phyloP scores from a whole-genome alignment of 2,113 vertebrate genomes.

The Danio rerio region GRCz12tu NC_133182.1:57095501-57096000 shows the following conservation, averaged over 20 bases:
- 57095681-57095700: slow-evolving; percentile 74
- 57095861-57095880: slow-evolving; percentile 60
- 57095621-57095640: slow-evolving; percentile 29
- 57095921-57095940: not conserved
- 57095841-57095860: slow-evolving; percentile 68
- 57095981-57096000: not conserved
- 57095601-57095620: not conserved
- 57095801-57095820: slow-evolving; percentile 7
- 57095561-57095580: slow-evolving; percentile 28
- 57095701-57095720: slow-evolving; percentile 75
- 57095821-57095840: slow-evolving; percentile 49
- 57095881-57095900: slow-evolving; percentile 70
- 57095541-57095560: not conserved
- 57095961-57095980: not conserved
- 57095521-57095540: not conserved
- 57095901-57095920: not conserved
- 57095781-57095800: not conserved
- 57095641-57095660: no score
- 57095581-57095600: slow-evolving; percentile 46
- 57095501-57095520: not conserved
- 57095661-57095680: slow-evolving; percentile 44
- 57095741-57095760: slow-evolving; percentile 54
- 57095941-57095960: not conserved
- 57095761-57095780: not conserved
- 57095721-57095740: slow-evolving; percentile 27